Evolutionary conservation across 2,113 vertebrate genomes (phyloP), one percentile per base, ranked within the genome.

Genomic region (Perca fluviatilis): DNA sequence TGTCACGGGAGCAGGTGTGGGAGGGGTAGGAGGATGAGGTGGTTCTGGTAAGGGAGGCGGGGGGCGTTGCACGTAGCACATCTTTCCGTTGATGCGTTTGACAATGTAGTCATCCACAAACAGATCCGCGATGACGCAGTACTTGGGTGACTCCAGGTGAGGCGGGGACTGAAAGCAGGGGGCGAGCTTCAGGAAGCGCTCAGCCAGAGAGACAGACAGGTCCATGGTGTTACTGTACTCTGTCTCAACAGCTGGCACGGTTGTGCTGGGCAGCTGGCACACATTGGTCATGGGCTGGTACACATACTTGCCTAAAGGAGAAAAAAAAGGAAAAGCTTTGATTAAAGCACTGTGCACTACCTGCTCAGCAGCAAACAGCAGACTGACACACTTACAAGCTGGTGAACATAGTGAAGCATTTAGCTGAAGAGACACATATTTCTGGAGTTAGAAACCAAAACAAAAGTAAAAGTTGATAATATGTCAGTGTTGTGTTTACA

Each of bases 241-340:
- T 2, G 95, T 93, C 1, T 95, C 96, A 1, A 84, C 85, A 0
- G 91, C 69, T 0, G 98, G 98, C 73, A 99, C 98, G 60, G 96
- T 91, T 0, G 98, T 99, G 95, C 97, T 99, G 23, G 98, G 98
- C 36, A 99, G 96, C 90, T 95, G 97, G 83, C 98, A 97, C 79
- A 99, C 98, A 0, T 97, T 98, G 54, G 98, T 99, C 98, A 99
- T 99, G 79, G 98, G 98, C 91, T 99, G 98, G 86, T 99, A 99
- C 23, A 99, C 97, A 0, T 99, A 99, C 90, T 98, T 98, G 94
- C 98, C 98, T 99, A 90, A 0, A 79, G 81, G 77, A 27, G 56
- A 25, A 50, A 21, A 66, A 15, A 30, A 2, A 49, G 6, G 33
- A 51, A 15, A 50, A 3, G n/a, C n/a, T 43, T 5, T 43, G 68